These are phyloP conservation scores for Heliangelus exortis DNA, from an alignment of 2,797 vertebrate species.

Conservation along the genomic window DNA sequence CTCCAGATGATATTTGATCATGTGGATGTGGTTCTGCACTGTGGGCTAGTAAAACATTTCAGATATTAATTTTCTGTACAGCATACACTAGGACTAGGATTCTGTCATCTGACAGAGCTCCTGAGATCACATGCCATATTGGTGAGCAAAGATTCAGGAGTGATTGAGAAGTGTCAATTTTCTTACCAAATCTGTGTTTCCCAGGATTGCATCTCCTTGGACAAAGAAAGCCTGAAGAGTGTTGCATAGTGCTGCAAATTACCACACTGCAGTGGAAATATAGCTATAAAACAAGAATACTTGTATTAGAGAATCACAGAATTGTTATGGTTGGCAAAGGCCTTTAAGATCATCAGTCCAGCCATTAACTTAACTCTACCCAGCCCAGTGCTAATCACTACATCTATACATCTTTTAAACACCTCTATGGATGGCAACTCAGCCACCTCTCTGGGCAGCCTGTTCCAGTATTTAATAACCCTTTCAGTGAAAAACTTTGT, in stretches of 20 bases:
- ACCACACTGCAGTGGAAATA: conserved; percentile 83
- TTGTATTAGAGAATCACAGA: neutral
- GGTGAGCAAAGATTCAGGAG: neutral
- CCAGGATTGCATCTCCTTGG: conserved; percentile 64
- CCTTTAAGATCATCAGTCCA: too few species aligned
- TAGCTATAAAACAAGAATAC: conserved; percentile 66
- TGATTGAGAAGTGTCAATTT: rapidly evolving
- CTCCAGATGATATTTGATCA: conserved; percentile 71
- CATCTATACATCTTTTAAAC: too few species aligned
- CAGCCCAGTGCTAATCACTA: too few species aligned
- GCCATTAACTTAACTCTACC: too few species aligned
- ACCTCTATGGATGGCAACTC: too few species aligned
- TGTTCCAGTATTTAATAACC: too few species aligned
- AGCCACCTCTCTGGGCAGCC: too few species aligned
- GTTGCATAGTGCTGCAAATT: conserved; percentile 77
- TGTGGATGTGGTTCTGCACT: neutral
- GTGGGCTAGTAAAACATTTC: conserved; percentile 65
- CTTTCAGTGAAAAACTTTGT: too few species aligned
- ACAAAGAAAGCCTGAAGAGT: conserved; percentile 63
- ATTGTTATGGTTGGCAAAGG: too few species aligned
- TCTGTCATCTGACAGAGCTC: neutral
- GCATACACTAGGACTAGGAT: neutral
- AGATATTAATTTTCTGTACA: neutral
- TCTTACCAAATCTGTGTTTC: conserved; percentile 59
- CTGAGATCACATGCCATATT: rapidly evolving